Evolutionary conservation across 2,888 invertebrate genomes (phyloP).

Genomic region (Halictus quadricinctus): DNA sequence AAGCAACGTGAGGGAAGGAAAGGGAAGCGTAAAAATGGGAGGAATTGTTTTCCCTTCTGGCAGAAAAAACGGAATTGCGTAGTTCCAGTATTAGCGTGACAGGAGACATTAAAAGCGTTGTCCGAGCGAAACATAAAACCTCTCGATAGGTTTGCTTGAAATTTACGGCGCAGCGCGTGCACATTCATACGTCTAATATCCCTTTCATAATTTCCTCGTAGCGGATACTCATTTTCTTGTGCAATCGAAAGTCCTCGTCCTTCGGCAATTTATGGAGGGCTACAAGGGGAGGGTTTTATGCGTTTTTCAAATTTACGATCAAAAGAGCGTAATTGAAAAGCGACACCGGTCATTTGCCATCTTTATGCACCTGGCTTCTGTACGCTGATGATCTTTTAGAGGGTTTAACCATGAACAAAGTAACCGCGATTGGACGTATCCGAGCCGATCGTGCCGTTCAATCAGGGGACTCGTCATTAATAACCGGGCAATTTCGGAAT

Average conservation of each 20-base stretch:
- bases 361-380: constrained; percentile 21
- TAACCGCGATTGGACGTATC: background rate
- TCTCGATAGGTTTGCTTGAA: constrained; percentile 22
- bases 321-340: constrained; percentile 37
- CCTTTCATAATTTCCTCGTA: constrained; percentile 49
- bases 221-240: constrained; percentile 31
- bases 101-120: constrained; percentile 6
- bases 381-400: constrained; percentile 14
- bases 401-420: background rate
- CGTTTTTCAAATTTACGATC: constrained; percentile 50
- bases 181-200: constrained; percentile 14
- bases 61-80: constrained; percentile 1
- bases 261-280: constrained; percentile 38
- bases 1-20: too few species aligned
- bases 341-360: constrained; percentile 27
- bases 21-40: too few species aligned
- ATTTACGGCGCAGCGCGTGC: constrained; percentile 33
- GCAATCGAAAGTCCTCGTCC: constrained; percentile 41
- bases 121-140: constrained; percentile 39
- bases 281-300: constrained; percentile 25
- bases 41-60: background rate
- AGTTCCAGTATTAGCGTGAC: constrained; percentile 19
- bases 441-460: background rate
- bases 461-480: background rate
- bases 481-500: background rate